Percentiles rank a stretch among this genome's conserved stretches.
Conservation (phyloP, 1,140 invertebrate species). For the Aradophagus sp. region DNA sequence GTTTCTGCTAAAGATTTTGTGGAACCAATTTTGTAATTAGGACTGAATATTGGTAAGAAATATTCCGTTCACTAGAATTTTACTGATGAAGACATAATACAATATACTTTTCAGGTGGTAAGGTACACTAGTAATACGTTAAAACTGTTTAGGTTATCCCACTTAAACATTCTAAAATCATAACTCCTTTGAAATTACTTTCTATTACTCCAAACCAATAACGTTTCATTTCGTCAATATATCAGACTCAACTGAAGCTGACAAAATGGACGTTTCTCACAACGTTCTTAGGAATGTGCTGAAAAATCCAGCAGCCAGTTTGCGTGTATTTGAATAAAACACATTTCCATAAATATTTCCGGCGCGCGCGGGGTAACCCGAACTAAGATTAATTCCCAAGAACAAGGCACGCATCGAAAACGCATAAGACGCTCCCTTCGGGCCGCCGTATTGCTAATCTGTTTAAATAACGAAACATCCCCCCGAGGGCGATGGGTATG, state of each 20-base stretch:
- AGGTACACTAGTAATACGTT: too few relatives aligned
- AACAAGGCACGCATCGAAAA: conserved; percentile 66
- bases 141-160: too few relatives aligned
- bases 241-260: too few relatives aligned
- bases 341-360: conserved; percentile 51
- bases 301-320: conserved; percentile 1
- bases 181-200: not conserved
- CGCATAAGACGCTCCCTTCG: conserved; percentile 68
- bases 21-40: too few relatives aligned
- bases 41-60: too few relatives aligned
- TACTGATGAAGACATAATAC: too few relatives aligned
- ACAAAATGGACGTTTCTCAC: conserved; percentile 1
- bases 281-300: not conserved
- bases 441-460: conserved; percentile 69
- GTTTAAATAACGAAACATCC: conserved; percentile 73
- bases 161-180: too few relatives aligned
- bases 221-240: too few relatives aligned
- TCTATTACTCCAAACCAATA: too few relatives aligned
- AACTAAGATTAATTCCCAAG: conserved; percentile 56
- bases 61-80: too few relatives aligned
- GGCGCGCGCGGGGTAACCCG: conserved; percentile 28
- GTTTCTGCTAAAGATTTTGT: too few relatives aligned
- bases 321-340: conserved; percentile 32
- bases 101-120: too few relatives aligned
- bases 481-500: conserved; percentile 58